phyloP scores from a whole-genome alignment of 2,113 vertebrate genomes.

The Petaurus breviceps region DNA sequence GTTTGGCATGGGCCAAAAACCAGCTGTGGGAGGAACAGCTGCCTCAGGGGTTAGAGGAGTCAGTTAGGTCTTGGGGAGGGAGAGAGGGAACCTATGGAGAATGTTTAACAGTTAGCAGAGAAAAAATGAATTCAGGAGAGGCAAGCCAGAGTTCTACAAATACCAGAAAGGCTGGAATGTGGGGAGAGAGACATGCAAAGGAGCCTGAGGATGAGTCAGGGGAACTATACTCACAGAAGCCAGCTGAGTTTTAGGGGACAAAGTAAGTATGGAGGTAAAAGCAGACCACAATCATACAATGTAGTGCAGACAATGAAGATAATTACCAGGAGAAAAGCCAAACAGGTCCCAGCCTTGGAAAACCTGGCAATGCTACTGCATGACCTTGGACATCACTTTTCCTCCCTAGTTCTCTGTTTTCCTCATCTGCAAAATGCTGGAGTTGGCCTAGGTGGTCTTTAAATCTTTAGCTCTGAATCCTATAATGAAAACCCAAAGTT shows the following conservation, averaged over 20 bases:
- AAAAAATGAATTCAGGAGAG: background rate
- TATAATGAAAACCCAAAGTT: background rate
- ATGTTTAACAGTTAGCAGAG: background rate
- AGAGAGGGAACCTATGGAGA: background rate
- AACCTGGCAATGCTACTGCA: background rate
- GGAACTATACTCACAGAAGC: background rate
- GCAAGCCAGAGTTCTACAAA: background rate
- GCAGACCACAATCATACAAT: background rate
- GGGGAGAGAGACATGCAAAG: background rate
- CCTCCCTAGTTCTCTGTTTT: background rate
- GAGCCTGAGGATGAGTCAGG: background rate
- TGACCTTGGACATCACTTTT: background rate
- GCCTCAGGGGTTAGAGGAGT: background rate
- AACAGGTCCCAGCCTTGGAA: background rate
- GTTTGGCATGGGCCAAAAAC: background rate
- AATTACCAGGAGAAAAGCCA: background rate
- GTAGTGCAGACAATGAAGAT: background rate
- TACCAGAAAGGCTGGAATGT: slow-evolving; percentile 1
- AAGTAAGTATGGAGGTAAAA: background rate
- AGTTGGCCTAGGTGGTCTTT: background rate
- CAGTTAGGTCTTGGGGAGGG: background rate
- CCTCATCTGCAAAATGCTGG: background rate
- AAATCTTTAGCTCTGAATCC: background rate
- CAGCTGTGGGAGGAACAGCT: background rate
- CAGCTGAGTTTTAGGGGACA: background rate